Percentiles rank a stretch among this genome's conserved stretches.
These are phyloP conservation scores for Hyperopisus bebe DNA, from an alignment of 2,113 vertebrate species.

Conservation along the genomic window DNA sequence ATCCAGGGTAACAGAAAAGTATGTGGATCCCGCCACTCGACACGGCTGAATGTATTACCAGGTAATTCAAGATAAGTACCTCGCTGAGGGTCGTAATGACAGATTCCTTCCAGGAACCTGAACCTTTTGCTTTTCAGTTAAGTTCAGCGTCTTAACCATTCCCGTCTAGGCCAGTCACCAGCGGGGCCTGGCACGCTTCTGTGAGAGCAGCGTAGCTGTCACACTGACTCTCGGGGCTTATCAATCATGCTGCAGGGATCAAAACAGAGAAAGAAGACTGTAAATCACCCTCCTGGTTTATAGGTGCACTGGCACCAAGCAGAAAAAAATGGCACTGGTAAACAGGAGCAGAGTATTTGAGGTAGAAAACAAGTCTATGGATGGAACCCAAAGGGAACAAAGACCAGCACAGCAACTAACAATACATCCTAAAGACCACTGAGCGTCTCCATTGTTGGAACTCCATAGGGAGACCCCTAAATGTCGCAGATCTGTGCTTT, in stretches of 20 bases:
- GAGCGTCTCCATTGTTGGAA: neutral
- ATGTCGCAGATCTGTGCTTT: neutral
- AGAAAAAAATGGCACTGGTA: neutral
- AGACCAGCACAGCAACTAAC: neutral
- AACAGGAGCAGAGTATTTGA: neutral
- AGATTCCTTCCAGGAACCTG: neutral
- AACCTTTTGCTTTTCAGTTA: neutral
- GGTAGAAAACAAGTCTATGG: neutral
- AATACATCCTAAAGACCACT: neutral
- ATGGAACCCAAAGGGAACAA: neutral
- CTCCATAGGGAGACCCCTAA: neutral
- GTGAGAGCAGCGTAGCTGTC: no score
- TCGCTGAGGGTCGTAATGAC: neutral
- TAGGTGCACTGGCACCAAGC: neutral
- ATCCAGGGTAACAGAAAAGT: neutral
- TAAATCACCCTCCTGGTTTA: neutral
- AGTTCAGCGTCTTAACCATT: neutral
- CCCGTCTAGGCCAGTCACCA: neutral
- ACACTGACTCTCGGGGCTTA: neutral
- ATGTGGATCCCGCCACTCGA: neutral
- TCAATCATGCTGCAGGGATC: neutral
- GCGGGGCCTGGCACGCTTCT: neutral
- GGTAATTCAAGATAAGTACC: neutral
- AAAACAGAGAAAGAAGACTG: neutral
- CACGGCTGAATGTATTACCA: neutral